These are phyloP conservation scores for Brachionus angularis DNA, from an alignment of 1,140 invertebrate genomes.

Conservation along the genomic window DNA sequence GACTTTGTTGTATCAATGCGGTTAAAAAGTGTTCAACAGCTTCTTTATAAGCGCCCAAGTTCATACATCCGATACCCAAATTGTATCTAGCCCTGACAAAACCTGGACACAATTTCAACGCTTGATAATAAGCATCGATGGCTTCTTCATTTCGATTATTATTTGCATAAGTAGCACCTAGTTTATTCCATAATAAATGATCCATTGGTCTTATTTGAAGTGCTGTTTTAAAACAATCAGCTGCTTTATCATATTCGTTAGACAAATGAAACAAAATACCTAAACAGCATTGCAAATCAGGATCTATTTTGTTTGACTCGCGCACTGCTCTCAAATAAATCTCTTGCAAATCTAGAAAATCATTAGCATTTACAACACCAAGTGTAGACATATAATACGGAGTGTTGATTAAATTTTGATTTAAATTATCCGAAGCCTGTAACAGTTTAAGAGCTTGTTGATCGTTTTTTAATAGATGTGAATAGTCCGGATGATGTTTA, in stretches of 20 bases:
- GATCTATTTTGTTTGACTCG: conserved; percentile 17
- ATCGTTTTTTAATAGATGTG: conserved; percentile 63
- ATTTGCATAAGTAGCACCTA: conserved; percentile 94
- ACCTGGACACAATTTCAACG: conserved; percentile 82
- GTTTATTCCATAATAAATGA: conserved; percentile 89
- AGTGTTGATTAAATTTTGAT: neutral
- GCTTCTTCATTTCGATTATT: conserved; percentile 88
- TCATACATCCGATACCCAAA: conserved; percentile 93
- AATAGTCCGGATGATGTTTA: conserved; percentile 76
- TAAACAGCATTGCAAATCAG: conserved; percentile 66
- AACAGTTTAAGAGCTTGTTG: conserved; percentile 48
- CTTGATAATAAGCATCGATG: conserved; percentile 86
- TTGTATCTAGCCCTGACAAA: conserved; percentile 95
- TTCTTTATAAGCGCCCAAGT: conserved; percentile 86
- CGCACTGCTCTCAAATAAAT: conserved; percentile 37
- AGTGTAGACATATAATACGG: conserved; percentile 22
- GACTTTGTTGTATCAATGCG: conserved; percentile 69
- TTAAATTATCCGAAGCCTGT: neutral
- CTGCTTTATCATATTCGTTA: conserved; percentile 88
- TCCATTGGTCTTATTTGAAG: conserved; percentile 76
- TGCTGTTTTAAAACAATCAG: conserved; percentile 88
- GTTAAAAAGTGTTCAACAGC: conserved; percentile 89
- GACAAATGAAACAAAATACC: conserved; percentile 92
- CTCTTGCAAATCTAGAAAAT: conserved; percentile 38
- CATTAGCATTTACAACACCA: conserved; percentile 5